Evolutionary conservation across 1,140 invertebrate genomes (phyloP).

Genomic region (Tetranychus cinnabarinus): DNA sequence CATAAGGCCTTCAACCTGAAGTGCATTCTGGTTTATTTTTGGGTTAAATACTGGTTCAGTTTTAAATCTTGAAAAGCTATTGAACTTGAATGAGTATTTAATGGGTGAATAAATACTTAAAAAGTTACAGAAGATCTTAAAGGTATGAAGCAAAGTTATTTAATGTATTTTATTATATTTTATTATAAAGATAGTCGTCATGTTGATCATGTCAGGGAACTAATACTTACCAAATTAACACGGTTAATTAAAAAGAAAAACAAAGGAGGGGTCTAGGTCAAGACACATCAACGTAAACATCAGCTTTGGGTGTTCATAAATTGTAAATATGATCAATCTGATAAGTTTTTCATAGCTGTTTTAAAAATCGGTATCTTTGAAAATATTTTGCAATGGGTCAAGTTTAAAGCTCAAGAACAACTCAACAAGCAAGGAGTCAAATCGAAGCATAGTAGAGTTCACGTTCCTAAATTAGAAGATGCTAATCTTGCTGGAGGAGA

Average conservation of each 20-base stretch:
- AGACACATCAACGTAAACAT: slow-evolving; percentile 66
- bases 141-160: no score
- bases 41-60: no score
- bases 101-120: no score
- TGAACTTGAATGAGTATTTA: no score
- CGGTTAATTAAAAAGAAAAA: slow-evolving; percentile 71
- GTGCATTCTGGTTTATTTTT: no score
- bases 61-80: no score
- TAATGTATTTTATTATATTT: no score
- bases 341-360: slow-evolving; percentile 64
- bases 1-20: no score
- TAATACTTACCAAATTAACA: slow-evolving; percentile 62
- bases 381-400: slow-evolving; percentile 70
- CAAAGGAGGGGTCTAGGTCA: slow-evolving; percentile 49
- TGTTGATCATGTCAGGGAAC: slow-evolving; percentile 80
- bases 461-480: slow-evolving; percentile 93
- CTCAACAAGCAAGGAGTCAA: slow-evolving; percentile 58
- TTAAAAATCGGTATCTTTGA: slow-evolving; percentile 83
- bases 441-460: slow-evolving; percentile 75
- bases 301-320: slow-evolving; percentile 98
- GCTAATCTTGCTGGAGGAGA: slow-evolving; percentile 84
- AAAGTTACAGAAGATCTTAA: no score
- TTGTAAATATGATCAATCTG: slow-evolving; percentile 66
- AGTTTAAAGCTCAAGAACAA: slow-evolving; percentile 75
- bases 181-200: slow-evolving; percentile 74